phyloP scores from a whole-genome alignment of 2,888 invertebrate species.

The Argyresthia goedartella region DNA sequence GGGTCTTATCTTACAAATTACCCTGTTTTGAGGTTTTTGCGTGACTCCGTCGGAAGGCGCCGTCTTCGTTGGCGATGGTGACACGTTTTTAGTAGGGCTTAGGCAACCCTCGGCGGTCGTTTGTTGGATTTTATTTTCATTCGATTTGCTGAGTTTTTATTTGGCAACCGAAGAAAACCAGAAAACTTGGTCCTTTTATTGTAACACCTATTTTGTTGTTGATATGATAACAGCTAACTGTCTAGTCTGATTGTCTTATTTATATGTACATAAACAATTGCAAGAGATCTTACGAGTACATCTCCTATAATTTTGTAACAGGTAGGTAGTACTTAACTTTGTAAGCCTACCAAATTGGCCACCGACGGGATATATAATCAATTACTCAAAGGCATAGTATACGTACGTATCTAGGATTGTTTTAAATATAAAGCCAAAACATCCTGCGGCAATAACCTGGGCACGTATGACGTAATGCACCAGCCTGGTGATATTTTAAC shows the following conservation, averaged over 20 bases:
- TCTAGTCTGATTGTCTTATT: too few relatives aligned
- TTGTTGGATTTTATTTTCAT: slow-evolving; percentile 62
- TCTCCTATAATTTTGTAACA: too few relatives aligned
- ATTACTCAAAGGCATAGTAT: slow-evolving; percentile 8
- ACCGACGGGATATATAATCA: too few relatives aligned
- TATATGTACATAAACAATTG: too few relatives aligned
- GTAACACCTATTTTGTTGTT: too few relatives aligned
- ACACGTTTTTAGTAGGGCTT: neutral
- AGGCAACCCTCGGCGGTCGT: neutral
- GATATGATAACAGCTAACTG: too few relatives aligned
- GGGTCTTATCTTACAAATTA: slow-evolving; percentile 58
- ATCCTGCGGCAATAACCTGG: slow-evolving; percentile 10
- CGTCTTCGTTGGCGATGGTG: neutral
- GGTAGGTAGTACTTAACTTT: too few relatives aligned
- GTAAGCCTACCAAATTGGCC: too few relatives aligned
- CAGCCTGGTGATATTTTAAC: slow-evolving; percentile 47
- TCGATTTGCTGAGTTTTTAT: slow-evolving; percentile 44
- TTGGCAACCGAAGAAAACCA: too few relatives aligned
- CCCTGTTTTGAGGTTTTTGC: slow-evolving; percentile 32
- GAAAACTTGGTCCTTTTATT: too few relatives aligned
- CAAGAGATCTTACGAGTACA: too few relatives aligned
- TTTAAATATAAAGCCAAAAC: neutral
- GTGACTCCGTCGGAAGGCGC: neutral
- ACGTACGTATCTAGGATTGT: too few relatives aligned
- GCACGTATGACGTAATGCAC: slow-evolving; percentile 41